Conservation (phyloP, 2,888 invertebrate genomes). For the Drosophila buzzatii region DNA sequence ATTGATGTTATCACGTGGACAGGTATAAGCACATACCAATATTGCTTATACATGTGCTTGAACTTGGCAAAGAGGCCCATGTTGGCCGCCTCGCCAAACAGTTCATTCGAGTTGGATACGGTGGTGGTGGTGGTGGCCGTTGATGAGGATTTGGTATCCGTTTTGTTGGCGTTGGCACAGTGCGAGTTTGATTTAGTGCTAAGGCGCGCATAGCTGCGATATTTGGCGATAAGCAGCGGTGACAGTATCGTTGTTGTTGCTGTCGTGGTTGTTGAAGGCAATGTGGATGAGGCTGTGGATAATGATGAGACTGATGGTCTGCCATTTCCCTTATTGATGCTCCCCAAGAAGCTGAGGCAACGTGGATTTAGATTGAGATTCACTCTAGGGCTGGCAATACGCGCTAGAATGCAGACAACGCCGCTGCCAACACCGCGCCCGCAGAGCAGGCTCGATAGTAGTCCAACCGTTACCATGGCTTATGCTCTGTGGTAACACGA, state of each 20-base stretch:
- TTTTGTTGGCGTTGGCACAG: constrained; percentile 60
- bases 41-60: constrained; percentile 96
- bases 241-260: constrained; percentile 35
- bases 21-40: constrained; percentile 98
- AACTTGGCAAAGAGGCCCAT: constrained; percentile 91
- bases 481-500: constrained; percentile 22
- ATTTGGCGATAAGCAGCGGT: constrained; percentile 42
- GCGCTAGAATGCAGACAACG: constrained; percentile 31
- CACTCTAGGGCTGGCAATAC: constrained; percentile 11
- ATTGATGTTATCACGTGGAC: constrained; percentile 96
- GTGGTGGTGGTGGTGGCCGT: constrained; percentile 35
- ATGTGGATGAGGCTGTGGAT: constrained; percentile 11
- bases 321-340: constrained; percentile 11
- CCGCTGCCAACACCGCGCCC: constrained; percentile 15
- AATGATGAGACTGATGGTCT: constrained; percentile 14
- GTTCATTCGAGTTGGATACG: constrained; percentile 55
- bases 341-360: constrained; percentile 40
- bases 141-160: constrained; percentile 70
- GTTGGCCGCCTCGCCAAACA: constrained; percentile 85
- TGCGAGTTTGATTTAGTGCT: constrained; percentile 62
- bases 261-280: constrained; percentile 21
- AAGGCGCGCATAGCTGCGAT: constrained; percentile 45
- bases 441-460: constrained; percentile 40
- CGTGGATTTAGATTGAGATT: constrained; percentile 30
- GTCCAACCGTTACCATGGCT: constrained; percentile 51